These are phyloP conservation scores for Clistopyga incitator DNA, from an alignment of 2,888 invertebrate species.

Conservation along the genomic window DNA sequence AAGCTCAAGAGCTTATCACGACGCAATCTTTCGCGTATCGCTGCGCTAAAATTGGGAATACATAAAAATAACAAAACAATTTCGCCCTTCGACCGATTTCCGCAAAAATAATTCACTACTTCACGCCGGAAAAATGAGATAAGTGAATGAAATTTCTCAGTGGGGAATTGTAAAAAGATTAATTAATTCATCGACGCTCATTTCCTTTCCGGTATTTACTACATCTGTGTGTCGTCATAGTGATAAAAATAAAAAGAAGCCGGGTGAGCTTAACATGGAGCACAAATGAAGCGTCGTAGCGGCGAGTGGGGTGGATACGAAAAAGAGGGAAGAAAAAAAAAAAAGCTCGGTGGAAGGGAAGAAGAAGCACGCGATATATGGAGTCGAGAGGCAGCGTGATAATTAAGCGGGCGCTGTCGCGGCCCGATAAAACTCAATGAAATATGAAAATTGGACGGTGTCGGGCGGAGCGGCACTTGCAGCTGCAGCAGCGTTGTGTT, in stretches of 20 bases:
- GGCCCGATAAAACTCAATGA: conserved; percentile 77
- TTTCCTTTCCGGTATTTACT: not conserved
- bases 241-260: conserved; percentile 43
- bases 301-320: conserved; percentile 10
- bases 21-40: not conserved
- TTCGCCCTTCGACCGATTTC: not conserved
- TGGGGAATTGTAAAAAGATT: not conserved
- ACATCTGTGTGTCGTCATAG: not conserved
- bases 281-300: conserved; percentile 54
- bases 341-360: conserved; percentile 25
- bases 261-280: conserved; percentile 25
- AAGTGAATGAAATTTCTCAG: not conserved
- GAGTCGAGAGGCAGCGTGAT: conserved; percentile 60
- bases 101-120: not conserved
- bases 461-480: conserved; percentile 68
- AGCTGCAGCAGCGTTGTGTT: conserved; percentile 54
- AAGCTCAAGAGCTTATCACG: not conserved
- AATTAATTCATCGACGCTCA: not conserved
- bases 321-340: conserved; percentile 3
- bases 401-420: conserved; percentile 75
- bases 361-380: conserved; percentile 51
- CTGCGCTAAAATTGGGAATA: not conserved
- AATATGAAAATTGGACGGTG: conserved; percentile 83
- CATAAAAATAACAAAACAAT: not conserved
- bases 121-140: not conserved